Evolutionary conservation across 2,113 vertebrate genomes (phyloP).

Genomic region (Ptyas mucosa): DNA sequence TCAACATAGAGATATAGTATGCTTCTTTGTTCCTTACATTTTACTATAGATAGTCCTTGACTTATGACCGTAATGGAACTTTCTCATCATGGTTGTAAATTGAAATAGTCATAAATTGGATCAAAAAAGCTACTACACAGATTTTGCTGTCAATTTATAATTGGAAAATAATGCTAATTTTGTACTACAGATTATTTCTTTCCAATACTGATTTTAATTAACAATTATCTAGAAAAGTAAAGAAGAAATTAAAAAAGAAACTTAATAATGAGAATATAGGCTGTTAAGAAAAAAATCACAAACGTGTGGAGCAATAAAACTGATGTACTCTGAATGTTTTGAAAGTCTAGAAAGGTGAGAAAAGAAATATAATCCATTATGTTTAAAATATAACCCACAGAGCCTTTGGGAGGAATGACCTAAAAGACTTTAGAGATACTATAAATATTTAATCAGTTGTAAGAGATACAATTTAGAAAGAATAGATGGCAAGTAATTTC

Average conservation of each 20-base stretch:
- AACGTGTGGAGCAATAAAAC: background rate
- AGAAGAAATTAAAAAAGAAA: background rate
- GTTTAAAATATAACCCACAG: conserved; percentile 12
- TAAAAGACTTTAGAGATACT: conserved; percentile 11
- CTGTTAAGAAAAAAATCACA: background rate
- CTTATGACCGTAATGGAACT: background rate
- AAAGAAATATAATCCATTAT: conserved; percentile 3
- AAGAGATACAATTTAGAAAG: conserved; percentile 8
- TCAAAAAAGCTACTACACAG: background rate
- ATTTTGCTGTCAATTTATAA: background rate
- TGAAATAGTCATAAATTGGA: background rate
- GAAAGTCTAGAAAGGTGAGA: conserved; percentile 5
- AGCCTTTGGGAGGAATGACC: background rate
- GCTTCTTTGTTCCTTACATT: conserved; percentile 2
- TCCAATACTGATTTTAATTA: background rate
- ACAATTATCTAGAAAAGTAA: background rate
- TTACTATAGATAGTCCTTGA: background rate
- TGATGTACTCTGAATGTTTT: background rate
- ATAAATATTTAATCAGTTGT: conserved; percentile 23
- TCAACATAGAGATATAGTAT: background rate
- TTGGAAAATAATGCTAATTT: background rate
- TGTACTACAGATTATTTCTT: background rate
- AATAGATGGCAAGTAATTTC: conserved; percentile 8
- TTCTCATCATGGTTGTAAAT: background rate
- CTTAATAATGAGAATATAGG: background rate